These are phyloP conservation scores for Petroica traversi DNA, from an alignment of 2,113 vertebrate species.

Conservation along the genomic window DNA sequence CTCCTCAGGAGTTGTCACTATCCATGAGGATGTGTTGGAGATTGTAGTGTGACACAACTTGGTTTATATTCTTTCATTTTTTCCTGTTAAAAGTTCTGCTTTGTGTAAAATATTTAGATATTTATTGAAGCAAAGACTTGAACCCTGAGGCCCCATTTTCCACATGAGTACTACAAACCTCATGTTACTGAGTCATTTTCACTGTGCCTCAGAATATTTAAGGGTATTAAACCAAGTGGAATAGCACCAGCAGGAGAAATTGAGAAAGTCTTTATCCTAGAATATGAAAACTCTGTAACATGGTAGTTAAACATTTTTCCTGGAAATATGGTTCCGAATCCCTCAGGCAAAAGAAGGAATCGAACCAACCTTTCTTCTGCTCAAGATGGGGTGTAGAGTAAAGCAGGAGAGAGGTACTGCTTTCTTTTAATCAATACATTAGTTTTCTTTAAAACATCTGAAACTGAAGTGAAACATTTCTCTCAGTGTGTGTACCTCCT, in stretches of 20 bases:
- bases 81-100: not conserved
- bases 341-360: not conserved
- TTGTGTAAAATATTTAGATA: constrained; percentile 10
- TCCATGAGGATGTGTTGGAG: not conserved
- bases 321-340: not conserved
- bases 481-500: not conserved
- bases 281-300: not conserved
- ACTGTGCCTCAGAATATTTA: not conserved
- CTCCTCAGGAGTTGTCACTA: not conserved
- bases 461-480: not conserved
- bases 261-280: not conserved
- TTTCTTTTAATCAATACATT: not conserved
- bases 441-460: not conserved
- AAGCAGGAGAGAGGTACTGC: not conserved
- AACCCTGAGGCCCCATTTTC: not conserved
- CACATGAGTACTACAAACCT: not conserved
- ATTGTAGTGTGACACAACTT: not conserved
- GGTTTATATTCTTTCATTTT: not conserved
- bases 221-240: not conserved
- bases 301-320: not conserved
- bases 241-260: constrained; percentile 10
- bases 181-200: not conserved
- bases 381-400: not conserved
- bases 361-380: not conserved
- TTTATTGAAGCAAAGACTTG: not conserved